These are phyloP conservation scores for Nannobrachium achirus DNA, from an alignment of 2,113 vertebrate genomes.

Conservation along the genomic window DNA sequence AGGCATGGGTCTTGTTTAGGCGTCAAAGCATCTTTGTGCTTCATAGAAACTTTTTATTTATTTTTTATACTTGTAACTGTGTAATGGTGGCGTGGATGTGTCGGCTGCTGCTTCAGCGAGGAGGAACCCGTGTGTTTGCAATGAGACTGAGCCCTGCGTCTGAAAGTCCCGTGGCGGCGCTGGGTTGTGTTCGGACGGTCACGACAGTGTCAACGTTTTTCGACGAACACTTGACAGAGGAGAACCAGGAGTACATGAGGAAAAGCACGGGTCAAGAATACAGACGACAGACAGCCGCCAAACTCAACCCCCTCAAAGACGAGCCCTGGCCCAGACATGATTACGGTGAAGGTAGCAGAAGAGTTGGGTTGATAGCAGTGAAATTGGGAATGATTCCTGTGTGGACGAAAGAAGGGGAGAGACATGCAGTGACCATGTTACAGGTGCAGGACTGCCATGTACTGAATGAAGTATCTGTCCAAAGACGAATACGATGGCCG, in stretches of 20 bases:
- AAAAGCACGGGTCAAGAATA: slow-evolving; percentile 79
- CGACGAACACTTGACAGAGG: slow-evolving; percentile 92
- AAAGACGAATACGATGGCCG: slow-evolving; percentile 85
- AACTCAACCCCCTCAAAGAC: slow-evolving; percentile 91
- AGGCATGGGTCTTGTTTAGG: no score
- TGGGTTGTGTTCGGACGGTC: slow-evolving; percentile 72
- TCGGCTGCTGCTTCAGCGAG: no score
- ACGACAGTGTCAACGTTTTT: slow-evolving; percentile 86
- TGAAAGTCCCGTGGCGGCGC: slow-evolving; percentile 44
- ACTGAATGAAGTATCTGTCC: slow-evolving; percentile 81
- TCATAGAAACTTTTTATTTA: no score
- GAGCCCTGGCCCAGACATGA: slow-evolving; percentile 89
- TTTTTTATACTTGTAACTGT: no score
- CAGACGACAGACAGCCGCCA: slow-evolving; percentile 81
- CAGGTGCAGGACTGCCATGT: slow-evolving; percentile 97
- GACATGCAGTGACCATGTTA: slow-evolving; percentile 86
- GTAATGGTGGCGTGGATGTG: no score
- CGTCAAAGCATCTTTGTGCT: no score
- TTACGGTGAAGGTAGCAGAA: slow-evolving; percentile 87
- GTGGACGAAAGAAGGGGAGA: slow-evolving; percentile 92
- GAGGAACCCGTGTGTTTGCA: no score
- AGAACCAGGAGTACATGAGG: slow-evolving; percentile 86
- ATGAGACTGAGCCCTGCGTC: no score
- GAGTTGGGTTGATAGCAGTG: slow-evolving; percentile 90
- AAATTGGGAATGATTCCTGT: slow-evolving; percentile 97